These are phyloP conservation scores for Drosophila siamana DNA, from an alignment of 2,888 invertebrate species.

Conservation along the genomic window DNA sequence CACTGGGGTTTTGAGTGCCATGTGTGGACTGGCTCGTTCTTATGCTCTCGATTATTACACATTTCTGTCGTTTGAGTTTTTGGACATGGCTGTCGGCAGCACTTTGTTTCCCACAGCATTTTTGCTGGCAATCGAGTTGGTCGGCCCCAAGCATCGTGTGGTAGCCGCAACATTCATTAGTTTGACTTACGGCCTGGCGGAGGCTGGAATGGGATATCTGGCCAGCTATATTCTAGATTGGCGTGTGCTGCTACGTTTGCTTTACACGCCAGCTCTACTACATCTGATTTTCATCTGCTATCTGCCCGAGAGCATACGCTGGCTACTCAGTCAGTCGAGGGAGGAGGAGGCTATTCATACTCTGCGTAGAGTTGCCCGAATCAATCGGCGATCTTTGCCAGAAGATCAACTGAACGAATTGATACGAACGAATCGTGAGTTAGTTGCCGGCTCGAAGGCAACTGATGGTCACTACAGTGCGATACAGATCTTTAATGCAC, in stretches of 20 bases:
- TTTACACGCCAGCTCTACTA: constrained; percentile 89
- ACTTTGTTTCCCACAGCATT: constrained; percentile 90
- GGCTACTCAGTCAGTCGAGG: constrained; percentile 89
- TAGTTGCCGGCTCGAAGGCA: constrained; percentile 36
- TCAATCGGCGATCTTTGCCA: constrained; percentile 85
- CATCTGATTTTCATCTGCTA: constrained; percentile 89
- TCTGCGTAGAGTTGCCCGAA: constrained; percentile 87
- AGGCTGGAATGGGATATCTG: constrained; percentile 88
- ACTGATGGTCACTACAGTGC: constrained; percentile 53
- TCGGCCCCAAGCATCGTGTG: constrained; percentile 90
- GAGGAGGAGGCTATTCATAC: constrained; percentile 87
- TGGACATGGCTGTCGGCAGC: constrained; percentile 89
- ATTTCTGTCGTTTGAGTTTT: constrained; percentile 89
- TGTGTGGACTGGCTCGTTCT: constrained; percentile 89
- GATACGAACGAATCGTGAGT: constrained; percentile 56
- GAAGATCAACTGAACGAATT: constrained; percentile 62
- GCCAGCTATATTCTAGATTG: constrained; percentile 90
- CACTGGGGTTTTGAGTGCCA: constrained; percentile 86
- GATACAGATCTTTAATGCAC: constrained; percentile 63
- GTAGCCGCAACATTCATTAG: constrained; percentile 89
- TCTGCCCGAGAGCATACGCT: constrained; percentile 90
- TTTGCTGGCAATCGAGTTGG: constrained; percentile 90
- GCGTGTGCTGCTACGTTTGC: constrained; percentile 88
- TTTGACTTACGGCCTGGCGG: constrained; percentile 89
- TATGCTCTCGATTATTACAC: constrained; percentile 89